A percentile compares a stretch with the other conserved stretches of the same genome.
Conservation (phyloP, 2,113 vertebrate genomes). For the Ictidomys tridecemlineatus region DNA sequence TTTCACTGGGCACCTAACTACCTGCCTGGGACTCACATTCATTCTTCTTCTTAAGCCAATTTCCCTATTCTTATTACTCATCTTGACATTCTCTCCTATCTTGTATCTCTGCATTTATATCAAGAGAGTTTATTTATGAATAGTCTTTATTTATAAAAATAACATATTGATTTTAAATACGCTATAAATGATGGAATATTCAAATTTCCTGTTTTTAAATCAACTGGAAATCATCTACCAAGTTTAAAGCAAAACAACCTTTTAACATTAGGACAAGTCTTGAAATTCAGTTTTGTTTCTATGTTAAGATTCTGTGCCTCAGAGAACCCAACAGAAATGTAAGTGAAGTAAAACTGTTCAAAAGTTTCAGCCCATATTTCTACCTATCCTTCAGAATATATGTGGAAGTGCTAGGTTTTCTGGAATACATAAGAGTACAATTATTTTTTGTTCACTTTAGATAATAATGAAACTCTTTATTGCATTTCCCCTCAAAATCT, state of each 20-base stretch:
- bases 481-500: not conserved
- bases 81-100: not conserved
- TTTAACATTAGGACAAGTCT: not conserved
- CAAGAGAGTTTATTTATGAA: not conserved
- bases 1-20: not conserved
- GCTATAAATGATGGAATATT: not conserved
- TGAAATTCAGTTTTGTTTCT: not conserved
- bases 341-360: slow-evolving; percentile 12
- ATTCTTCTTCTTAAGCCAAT: not conserved
- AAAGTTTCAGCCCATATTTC: not conserved
- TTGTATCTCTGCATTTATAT: not conserved
- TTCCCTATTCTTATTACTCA: not conserved
- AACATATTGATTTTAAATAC: slow-evolving; percentile 24
- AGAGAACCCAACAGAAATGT: not conserved
- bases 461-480: slow-evolving; percentile 9
- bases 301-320: not conserved
- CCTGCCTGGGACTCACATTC: not conserved
- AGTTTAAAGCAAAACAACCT: slow-evolving; percentile 25
- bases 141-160: not conserved
- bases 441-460: not conserved
- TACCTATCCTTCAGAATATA: not conserved
- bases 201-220: slow-evolving; percentile 32
- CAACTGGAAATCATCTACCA: not conserved
- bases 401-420: not conserved
- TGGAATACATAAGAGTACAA: not conserved